Evolutionary conservation across 1,140 invertebrate species (phyloP).

Genomic region (Magallana gigas): DNA sequence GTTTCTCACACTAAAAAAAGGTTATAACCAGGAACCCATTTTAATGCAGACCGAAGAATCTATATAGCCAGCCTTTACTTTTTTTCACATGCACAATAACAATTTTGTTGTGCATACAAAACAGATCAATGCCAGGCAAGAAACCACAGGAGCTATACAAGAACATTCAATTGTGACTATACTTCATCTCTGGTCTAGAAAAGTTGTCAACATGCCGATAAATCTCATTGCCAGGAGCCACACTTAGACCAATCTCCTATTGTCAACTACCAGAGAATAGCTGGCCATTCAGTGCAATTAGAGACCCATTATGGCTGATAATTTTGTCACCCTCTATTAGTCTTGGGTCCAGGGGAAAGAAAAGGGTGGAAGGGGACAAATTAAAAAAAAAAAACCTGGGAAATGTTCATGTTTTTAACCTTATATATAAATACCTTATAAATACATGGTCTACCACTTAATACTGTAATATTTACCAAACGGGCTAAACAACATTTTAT

Average conservation of each 20-base stretch:
- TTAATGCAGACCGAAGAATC: neutral
- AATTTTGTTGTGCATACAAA: neutral
- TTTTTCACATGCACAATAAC: conserved; percentile 15
- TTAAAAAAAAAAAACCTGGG: no score
- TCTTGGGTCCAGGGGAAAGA: no score
- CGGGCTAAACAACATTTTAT: no score
- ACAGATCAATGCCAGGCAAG: neutral
- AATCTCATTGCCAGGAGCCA: conserved; percentile 19
- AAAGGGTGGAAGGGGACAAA: no score
- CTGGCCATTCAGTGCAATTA: neutral
- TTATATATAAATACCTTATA: no score
- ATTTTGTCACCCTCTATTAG: neutral
- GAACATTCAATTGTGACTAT: neutral
- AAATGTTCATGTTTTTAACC: no score
- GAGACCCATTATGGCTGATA: neutral
- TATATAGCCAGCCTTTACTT: neutral
- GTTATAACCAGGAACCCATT: neutral
- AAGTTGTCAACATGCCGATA: conserved; percentile 11
- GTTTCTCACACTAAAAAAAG: conserved; percentile 14
- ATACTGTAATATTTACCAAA: no score
- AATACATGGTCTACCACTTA: no score
- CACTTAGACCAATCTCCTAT: neutral
- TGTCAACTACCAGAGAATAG: neutral
- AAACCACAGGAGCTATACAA: neutral
- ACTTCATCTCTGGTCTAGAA: neutral